These are phyloP conservation scores for Pyrgilauda ruficollis DNA, from an alignment of 2,113 vertebrate genomes.

Conservation along the genomic window DNA sequence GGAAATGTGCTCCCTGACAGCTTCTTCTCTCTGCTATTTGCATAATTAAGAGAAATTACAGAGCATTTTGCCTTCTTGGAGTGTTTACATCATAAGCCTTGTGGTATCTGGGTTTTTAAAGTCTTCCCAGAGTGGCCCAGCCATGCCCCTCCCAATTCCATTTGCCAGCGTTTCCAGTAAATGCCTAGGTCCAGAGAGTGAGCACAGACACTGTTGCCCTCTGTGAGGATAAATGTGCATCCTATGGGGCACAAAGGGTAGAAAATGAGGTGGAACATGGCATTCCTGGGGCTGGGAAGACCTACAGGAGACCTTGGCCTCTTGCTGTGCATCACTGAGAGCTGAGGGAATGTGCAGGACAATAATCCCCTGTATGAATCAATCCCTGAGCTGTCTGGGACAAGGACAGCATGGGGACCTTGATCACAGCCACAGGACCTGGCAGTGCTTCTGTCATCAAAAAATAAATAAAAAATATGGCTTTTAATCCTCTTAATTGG, in stretches of 20 bases:
- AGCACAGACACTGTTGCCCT: not conserved
- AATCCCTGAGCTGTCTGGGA: not conserved
- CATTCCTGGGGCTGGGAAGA: not conserved
- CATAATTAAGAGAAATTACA: not conserved
- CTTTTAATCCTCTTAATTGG: constrained; percentile 51
- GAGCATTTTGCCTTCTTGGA: not conserved
- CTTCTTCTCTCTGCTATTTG: not conserved
- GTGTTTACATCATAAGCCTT: not conserved
- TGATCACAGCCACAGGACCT: not conserved
- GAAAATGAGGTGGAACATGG: not conserved
- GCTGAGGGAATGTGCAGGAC: not conserved
- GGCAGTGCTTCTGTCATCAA: not conserved
- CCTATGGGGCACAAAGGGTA: not conserved
- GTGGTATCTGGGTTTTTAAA: not conserved
- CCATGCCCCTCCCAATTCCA: not conserved
- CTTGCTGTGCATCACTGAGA: not conserved
- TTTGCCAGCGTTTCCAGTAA: not conserved
- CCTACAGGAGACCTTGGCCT: not conserved
- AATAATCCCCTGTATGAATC: not conserved
- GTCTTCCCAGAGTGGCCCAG: not conserved
- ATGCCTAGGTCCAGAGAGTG: not conserved
- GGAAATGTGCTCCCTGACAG: not conserved
- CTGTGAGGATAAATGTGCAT: fast-evolving
- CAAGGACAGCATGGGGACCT: not conserved
- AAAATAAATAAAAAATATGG: not conserved